Evolutionary conservation across 2,888 invertebrate species (phyloP).

Genomic region (Pediacus dermestoides): DNA sequence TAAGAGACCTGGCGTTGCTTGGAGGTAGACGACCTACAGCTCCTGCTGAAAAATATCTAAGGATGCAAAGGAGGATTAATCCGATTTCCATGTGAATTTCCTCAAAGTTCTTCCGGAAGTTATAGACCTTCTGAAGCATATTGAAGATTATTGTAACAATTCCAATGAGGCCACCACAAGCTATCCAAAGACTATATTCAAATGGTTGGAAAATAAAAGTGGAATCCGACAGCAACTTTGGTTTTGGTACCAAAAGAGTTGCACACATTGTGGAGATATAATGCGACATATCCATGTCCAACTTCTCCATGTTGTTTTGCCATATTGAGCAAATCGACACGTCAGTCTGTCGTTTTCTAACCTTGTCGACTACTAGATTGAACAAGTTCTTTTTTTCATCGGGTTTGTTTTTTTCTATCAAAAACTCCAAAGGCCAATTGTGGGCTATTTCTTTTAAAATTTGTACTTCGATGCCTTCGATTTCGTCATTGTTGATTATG

Average conservation of each 20-base stretch:
- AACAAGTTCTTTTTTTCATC: constrained; percentile 15
- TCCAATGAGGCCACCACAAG: constrained; percentile 7
- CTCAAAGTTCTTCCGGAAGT: background rate
- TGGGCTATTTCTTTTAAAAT: constrained; percentile 13
- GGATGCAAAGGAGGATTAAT: background rate
- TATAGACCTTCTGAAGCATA: too few species aligned
- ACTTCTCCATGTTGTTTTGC: background rate
- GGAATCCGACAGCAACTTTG: constrained; percentile 13
- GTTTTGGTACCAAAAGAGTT: constrained; percentile 28
- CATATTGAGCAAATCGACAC: constrained; percentile 10
- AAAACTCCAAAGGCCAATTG: constrained; percentile 17
- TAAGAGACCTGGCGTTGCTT: constrained; percentile 12
- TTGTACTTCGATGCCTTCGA: constrained; percentile 15
- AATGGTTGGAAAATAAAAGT: constrained; percentile 25
- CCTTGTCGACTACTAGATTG: constrained; percentile 10
- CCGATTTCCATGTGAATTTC: background rate
- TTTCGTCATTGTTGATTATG: constrained; percentile 3
- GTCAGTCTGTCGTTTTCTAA: constrained; percentile 9
- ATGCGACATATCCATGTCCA: constrained; percentile 10
- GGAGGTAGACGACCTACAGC: too few species aligned
- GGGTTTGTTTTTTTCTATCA: constrained; percentile 7
- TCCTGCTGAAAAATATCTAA: background rate
- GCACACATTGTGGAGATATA: constrained; percentile 14
- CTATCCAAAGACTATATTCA: constrained; percentile 11
- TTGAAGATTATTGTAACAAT: constrained; percentile 9